Conservation (phyloP, 2,113 vertebrate genomes). For the Gymnogyps californianus region DNA sequence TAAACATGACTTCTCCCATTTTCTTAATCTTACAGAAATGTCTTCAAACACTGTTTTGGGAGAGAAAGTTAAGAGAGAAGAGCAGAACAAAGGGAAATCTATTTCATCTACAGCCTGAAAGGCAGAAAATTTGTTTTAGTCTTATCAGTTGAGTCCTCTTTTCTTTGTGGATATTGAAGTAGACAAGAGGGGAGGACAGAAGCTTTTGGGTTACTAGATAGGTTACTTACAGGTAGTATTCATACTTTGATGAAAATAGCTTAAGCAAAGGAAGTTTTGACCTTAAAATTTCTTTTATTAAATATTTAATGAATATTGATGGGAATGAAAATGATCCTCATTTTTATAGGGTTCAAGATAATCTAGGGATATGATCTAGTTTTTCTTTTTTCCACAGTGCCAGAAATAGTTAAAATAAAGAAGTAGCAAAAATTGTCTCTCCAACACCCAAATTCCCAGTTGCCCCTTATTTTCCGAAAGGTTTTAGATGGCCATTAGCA, state of each 20-base stretch:
- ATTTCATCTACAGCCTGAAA: not conserved
- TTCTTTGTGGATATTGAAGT: not conserved
- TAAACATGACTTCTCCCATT: not conserved
- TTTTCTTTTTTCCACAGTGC: not conserved
- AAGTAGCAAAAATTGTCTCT: not conserved
- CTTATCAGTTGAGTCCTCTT: not conserved
- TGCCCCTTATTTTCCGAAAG: constrained; percentile 17
- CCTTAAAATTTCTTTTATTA: not conserved
- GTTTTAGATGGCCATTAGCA: constrained; percentile 29
- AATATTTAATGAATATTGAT: constrained; percentile 24
- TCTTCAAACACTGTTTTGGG: not conserved
- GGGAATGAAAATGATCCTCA: not conserved
- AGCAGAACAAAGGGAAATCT: not conserved
- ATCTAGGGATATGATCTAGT: not conserved
- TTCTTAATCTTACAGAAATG: not conserved
- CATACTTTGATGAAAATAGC: not conserved
- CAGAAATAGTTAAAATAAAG: not conserved
- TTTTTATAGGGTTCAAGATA: not conserved
- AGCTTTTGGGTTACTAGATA: not conserved
- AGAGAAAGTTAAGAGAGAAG: not conserved
- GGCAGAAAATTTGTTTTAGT: not conserved
- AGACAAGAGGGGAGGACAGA: not conserved
- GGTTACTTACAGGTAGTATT: not conserved
- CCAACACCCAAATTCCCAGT: not conserved
- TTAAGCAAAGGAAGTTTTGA: not conserved